These are phyloP conservation scores for Agonopterix subpropinquella DNA, from an alignment of 2,888 invertebrate genomes.

Conservation along the genomic window DNA sequence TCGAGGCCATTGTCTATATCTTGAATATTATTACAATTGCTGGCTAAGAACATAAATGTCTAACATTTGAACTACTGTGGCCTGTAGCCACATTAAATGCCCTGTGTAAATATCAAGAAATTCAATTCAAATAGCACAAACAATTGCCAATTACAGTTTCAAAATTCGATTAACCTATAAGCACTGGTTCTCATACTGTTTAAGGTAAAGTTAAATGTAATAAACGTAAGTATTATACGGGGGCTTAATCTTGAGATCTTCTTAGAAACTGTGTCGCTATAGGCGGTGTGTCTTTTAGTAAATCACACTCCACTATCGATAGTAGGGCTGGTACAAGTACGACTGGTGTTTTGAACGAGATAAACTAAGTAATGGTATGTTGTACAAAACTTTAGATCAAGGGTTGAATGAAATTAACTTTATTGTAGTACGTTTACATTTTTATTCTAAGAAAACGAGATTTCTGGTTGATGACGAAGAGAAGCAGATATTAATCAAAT, in stretches of 20 bases:
- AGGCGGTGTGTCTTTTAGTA: constrained; percentile 50
- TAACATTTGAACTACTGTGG: constrained; percentile 24
- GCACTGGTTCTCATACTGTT: constrained; percentile 35
- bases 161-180: constrained; percentile 36
- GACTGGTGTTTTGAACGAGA: neutral
- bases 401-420: no score
- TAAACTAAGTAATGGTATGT: no score
- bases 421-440: no score
- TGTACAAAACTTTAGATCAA: no score
- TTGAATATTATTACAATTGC: no score
- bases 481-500: no score
- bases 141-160: constrained; percentile 53
- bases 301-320: constrained; percentile 40
- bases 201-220: constrained; percentile 36
- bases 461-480: no score
- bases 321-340: constrained; percentile 27
- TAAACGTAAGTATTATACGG: constrained; percentile 33
- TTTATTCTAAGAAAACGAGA: no score
- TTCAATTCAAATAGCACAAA: constrained; percentile 38
- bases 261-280: constrained; percentile 50
- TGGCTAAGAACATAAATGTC: constrained; percentile 12
- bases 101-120: constrained; percentile 33
- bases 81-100: constrained; percentile 18
- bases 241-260: constrained; percentile 52
- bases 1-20: no score